These are phyloP conservation scores for Notolepis coatsorum DNA, from an alignment of 2,797 vertebrate species.

Conservation along the genomic window DNA sequence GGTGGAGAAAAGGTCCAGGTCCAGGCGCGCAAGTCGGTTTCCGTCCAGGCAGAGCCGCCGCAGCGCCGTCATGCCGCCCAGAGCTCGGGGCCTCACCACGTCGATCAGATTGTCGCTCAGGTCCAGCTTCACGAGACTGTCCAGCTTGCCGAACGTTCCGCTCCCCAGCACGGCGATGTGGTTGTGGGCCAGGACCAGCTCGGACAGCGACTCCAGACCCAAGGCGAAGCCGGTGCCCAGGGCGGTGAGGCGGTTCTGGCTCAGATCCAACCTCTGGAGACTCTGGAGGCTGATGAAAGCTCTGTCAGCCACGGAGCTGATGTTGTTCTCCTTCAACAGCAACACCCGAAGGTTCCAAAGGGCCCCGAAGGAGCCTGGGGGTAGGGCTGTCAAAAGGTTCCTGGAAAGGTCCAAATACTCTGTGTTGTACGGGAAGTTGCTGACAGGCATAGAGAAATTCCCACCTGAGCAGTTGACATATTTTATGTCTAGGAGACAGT, in stretches of 20 bases:
- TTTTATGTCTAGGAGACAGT: slow-evolving; percentile 54
- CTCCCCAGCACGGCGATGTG: slow-evolving; percentile 36
- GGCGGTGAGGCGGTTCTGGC: slow-evolving; percentile 55
- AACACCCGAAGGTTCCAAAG: slow-evolving; percentile 64
- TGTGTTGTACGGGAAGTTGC: slow-evolving; percentile 49
- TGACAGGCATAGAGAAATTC: slow-evolving; percentile 19
- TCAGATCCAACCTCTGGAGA: slow-evolving; percentile 70
- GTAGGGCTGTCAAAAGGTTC: slow-evolving; percentile 61
- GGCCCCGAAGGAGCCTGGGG: slow-evolving; percentile 47
- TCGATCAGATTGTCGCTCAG: slow-evolving; percentile 57
- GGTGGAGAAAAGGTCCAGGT: slow-evolving; percentile 67
- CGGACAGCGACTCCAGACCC: slow-evolving; percentile 61
- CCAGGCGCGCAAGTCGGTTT: slow-evolving; percentile 62
- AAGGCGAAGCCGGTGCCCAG: slow-evolving; percentile 62
- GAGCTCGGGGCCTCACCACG: slow-evolving; percentile 48
- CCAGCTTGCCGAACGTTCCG: slow-evolving; percentile 54
- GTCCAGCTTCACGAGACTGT: slow-evolving; percentile 60
- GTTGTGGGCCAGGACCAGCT: slow-evolving; percentile 64
- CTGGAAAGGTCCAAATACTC: slow-evolving; percentile 68
- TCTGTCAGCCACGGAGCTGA: slow-evolving; percentile 38
- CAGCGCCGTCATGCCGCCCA: slow-evolving; percentile 66
- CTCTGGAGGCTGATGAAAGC: slow-evolving; percentile 65
- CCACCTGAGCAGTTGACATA: slow-evolving; percentile 64
- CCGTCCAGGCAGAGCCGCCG: slow-evolving; percentile 66
- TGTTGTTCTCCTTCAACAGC: slow-evolving; percentile 68